Base-by-base conservation (phyloP, 92 coral and sea anemone genomes). In the Bergia puertoricense region DNA sequence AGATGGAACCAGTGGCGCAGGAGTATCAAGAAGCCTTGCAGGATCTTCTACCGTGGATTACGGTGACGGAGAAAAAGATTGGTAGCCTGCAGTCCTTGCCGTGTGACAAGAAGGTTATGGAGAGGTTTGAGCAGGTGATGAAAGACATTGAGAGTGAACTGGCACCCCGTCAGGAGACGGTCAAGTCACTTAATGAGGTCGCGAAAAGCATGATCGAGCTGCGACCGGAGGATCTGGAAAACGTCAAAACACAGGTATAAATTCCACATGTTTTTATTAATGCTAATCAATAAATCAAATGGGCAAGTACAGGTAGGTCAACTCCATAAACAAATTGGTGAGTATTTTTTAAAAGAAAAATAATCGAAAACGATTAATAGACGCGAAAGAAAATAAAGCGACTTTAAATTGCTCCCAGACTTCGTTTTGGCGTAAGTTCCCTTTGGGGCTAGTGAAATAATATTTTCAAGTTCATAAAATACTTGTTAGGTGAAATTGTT, bases 1-100 rank as follows among this genome's bases (percentile, higher is more conserved):
- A 93, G 88, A 92, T 96, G 77, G 98, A 96, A 22, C 98, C 99
- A 10, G 89, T 94, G 8, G 96, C 99, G 2, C 95, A 90, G 74
- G 88, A 95, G 40, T 95, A 93, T 80, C 86, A 93, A 67, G 94
- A 91, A 15, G 88, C 69, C 14, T 84, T 96, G 46, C 93, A 88
- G 54, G 95, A 94, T 40, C 88, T 95, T 18, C 76, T 92, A 37
- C 92, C 97, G 22, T 96, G 99, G 99, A 79, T 96, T 85, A 87
- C 79, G 6, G 91, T 92, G 4, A 91, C 94, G 11, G 97, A 93
- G 85, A 95, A 90, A 92, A 95, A 94, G 90, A 68, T 92, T 2
- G 93, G 71, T 11, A 91, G 92, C 56, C 86, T 97, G 20, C 91
- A 92, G 79, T 88, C 92, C 22, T 91, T 95, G 18, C 98, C 98